Evolutionary conservation across 2,888 invertebrate species (phyloP).

Genomic region (Ephialtes manifestator): DNA sequence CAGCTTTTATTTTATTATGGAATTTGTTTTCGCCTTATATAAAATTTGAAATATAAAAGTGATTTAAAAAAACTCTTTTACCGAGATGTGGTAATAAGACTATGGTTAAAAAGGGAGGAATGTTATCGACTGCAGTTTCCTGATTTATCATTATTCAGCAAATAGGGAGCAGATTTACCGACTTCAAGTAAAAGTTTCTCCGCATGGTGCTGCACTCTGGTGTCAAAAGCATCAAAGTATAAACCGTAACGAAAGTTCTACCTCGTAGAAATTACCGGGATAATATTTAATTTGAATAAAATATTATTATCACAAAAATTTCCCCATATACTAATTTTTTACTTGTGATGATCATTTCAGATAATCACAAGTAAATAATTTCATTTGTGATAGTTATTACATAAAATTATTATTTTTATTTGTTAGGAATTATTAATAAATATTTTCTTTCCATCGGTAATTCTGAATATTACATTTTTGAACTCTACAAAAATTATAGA

Average conservation of each 20-base stretch:
- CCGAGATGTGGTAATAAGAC: background rate
- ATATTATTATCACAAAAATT: no score
- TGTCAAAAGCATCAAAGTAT: background rate
- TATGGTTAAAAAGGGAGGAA: background rate
- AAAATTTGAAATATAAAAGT: background rate
- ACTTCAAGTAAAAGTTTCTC: background rate
- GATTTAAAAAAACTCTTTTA: background rate
- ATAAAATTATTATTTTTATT: no score
- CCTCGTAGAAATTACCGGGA: no score
- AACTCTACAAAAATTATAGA: no score
- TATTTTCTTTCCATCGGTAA: no score
- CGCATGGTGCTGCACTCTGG: conserved; percentile 51
- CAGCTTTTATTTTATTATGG: no score
- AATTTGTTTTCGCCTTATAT: no score
- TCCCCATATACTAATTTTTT: background rate
- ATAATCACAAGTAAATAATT: no score
- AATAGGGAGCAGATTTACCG: conserved; percentile 5
- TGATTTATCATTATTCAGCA: background rate
- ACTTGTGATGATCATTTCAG: background rate
- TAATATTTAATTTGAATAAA: no score
- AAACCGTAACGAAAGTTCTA: background rate
- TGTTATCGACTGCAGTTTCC: conserved; percentile 6
- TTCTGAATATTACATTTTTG: no score
- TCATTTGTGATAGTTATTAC: no score
- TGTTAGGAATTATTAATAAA: no score